Base-by-base conservation (phyloP, 2,797 vertebrate species). In the Halcyon chelicuti region DNA sequence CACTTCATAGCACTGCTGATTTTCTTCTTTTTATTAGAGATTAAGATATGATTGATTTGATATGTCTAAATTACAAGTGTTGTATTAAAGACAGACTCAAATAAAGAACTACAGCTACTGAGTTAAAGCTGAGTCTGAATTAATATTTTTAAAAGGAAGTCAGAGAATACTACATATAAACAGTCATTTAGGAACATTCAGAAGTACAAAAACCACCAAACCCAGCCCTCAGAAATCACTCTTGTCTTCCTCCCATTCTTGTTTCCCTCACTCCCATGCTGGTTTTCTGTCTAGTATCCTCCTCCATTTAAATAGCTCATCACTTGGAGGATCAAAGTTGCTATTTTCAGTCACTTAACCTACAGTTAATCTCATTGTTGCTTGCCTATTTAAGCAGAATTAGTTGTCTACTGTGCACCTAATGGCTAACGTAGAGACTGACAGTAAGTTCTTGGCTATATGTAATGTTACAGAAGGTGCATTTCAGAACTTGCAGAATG, bases 261-360 rank as follows among this genome's bases (percentile, higher is more conserved):
- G 42, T 31, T 73, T 71, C 33, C 22, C 31, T 88, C 2, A 1
- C 3, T 22, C 10, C 21, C 22, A 26, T 13, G 10, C 22, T 87
- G 35, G 60, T 76, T 80, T 91, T 68, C 87, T 14, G 3, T 39
- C 82, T 72, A 52, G 26, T 10, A 70, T 47, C 42, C 33, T 79
- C 68, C 67, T 51, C 42, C 73, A 42, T 52, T 88, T 80, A 73
- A 82, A 78, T 54, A 90, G 51, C 35, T 81, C 18, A 58, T 66
- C 79, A 90, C 55, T 80, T 29, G 60, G 20, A 88, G 85, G 93
- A 96, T 96, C 92, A 84, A 95, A 97, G 85, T 39, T 93, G 90
- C 93, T 97, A 97, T 96, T 96, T 94, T 93, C 79, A 94, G 91
- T 42, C 85, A 73, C 47, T 84, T 91, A 93, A 86, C 82, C 66